Base-by-base conservation (phyloP, 2,797 vertebrate genomes). In the Dermochelys coriacea region DNA sequence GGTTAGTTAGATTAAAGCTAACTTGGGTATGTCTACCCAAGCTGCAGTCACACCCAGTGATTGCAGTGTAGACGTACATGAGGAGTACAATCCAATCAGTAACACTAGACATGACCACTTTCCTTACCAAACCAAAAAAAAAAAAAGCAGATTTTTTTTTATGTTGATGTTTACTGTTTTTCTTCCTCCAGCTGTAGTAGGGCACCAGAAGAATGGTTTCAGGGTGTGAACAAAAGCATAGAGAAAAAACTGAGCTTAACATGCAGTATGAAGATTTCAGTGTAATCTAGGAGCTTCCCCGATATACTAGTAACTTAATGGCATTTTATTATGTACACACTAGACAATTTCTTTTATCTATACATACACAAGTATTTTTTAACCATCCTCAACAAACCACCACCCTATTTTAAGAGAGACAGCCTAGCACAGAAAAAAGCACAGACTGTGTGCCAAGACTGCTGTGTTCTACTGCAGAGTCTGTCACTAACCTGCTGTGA, bases 101-200 rank as follows among this genome's bases (percentile, higher is more conserved):
- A 49, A 11, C 0, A 0, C 8, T 50, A 52, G 12, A 50, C 25
- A 12, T 34, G 19, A 29, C 21, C 49, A 1, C 0, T 21, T 27
- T 12, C 57, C 85, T 85, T 12, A 57, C 91, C 55, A 9, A 10
- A 84, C 47, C n/a, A n/a, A n/a, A n/a, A n/a, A 89, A 29, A 3
- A 10, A 12, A 47, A 23, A 2, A 88, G 89, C 14, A 84, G 80
- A 88, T 5, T 7, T 2, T 8, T 21, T 54, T 79, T 51, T 31
- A 18, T 45, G 23, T 41, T 19, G 47, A 37, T 51, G 27, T 52
- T 41, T 12, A 77, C 10, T 2, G 11, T n/a, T 82, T n/a, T 71
- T 50, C 12, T 5, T 31, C 6, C 0, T 0, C 3, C 37, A 37
- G 6, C 49, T 45, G 19, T 23, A 80, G 80, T n/a, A 51, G 55